Base-by-base conservation (phyloP, 2,113 vertebrate species). In the Bungarus multicinctus region DNA sequence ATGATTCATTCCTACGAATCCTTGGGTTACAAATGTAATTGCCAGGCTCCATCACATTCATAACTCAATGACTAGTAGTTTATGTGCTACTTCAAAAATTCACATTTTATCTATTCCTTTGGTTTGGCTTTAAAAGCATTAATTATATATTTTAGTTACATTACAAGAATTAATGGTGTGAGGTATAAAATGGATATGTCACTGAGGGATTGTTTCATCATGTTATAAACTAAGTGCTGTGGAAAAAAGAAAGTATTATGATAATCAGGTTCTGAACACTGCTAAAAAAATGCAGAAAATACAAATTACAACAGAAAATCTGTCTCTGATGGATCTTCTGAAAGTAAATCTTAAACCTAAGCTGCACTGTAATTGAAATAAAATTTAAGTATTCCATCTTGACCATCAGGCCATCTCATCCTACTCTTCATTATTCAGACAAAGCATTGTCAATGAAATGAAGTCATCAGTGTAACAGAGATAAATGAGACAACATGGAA, bases 401-500 rank as follows among this genome's bases (percentile, higher is more conserved):
- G 95, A 97, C 97, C 97, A 98, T 96, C 93, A 97, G 94, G 94
- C 96, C 96, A 94, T 98, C 94, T 98, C 95, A 96, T 96, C 69
- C 96, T 97, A 97, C 97, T 97, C 98, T 99, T 99, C 98, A 98
- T 98, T 99, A 99, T 98, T 98, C 97, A 96, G 95, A 97, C 91
- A 97, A 96, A 97, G 97, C 95, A 98, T 97, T 98, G 98, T 98
- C 98, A 98, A 97, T 95, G 95, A 98, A 98, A 98, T 98, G 96
- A 98, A 98, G 99, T 98, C 97, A 98, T 98, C 98, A 99, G 96
- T 97, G 97, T 96, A 97, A 96, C 97, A 97, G 97, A 98, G 98
- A 99, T 97, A 98, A 99, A 99, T 98, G 98, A 97, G 96, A 97
- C 95, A 97, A 97, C 97, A 97, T 95, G 97, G 97, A 98, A 98